A percentile compares a stretch with the other conserved stretches of the same genome.
Conservation (phyloP, 2,797 vertebrate species). For the Eulemur mongoz region DNA sequence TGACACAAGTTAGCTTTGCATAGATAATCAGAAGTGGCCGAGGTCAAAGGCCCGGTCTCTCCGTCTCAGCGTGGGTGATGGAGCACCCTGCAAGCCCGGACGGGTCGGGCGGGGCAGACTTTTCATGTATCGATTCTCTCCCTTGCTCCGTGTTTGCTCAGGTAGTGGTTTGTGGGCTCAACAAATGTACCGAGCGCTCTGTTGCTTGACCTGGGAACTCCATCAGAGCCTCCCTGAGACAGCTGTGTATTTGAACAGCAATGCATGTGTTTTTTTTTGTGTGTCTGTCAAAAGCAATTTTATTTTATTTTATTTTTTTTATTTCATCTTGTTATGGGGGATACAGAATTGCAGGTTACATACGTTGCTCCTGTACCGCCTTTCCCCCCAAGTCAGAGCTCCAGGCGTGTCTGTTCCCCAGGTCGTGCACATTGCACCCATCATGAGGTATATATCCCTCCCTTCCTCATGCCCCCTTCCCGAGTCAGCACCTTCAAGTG, state of each 20-base stretch:
- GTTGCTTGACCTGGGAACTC: not conserved
- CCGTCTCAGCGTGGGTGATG: fast-evolving
- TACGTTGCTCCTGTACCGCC: too few relatives aligned
- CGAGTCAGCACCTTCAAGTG: too few relatives aligned
- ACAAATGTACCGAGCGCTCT: not conserved
- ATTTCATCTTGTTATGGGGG: too few relatives aligned
- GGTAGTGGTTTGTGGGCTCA: constrained; percentile 14
- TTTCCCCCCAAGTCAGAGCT: too few relatives aligned
- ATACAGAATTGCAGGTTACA: too few relatives aligned
- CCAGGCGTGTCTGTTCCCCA: too few relatives aligned
- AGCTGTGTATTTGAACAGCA: constrained; percentile 1
- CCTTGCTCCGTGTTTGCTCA: not conserved
- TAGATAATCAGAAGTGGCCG: not conserved
- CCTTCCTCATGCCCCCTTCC: too few relatives aligned
- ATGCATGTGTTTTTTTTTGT: not conserved
- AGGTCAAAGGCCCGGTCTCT: not conserved
- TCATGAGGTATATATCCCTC: too few relatives aligned
- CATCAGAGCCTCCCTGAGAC: not conserved
- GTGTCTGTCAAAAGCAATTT: too few relatives aligned
- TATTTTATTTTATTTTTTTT: too few relatives aligned
- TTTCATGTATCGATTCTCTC: not conserved
- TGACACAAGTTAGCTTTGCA: not conserved
- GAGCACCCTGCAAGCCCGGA: not conserved
- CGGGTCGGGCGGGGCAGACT: not conserved
- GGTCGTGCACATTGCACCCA: too few relatives aligned